phyloP scores from a whole-genome alignment of 2,797 vertebrate species.

The Phataginus tetradactyla region DNA sequence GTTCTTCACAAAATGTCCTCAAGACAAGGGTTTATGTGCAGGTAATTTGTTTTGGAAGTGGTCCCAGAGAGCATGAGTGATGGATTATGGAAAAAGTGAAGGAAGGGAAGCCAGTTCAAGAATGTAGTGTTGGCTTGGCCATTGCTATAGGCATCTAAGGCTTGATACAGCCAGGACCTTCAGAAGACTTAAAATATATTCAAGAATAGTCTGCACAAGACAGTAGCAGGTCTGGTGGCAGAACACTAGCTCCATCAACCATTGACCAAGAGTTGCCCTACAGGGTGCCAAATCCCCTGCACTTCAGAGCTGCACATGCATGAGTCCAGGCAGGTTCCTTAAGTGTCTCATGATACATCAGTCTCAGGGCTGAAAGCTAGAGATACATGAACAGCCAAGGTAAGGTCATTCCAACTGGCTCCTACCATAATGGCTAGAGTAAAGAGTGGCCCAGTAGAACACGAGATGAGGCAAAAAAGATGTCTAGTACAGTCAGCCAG shows the following conservation, averaged over 20 bases:
- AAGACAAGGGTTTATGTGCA: background rate
- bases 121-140: background rate
- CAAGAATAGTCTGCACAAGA: background rate
- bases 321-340: background rate
- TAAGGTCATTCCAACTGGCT: background rate
- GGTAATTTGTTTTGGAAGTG: constrained; percentile 25
- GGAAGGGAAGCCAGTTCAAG: constrained; percentile 14
- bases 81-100: background rate
- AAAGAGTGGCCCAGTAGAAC: background rate
- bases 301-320: background rate
- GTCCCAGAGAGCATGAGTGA: background rate
- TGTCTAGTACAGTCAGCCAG: background rate
- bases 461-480: background rate
- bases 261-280: background rate
- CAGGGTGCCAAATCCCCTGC: background rate
- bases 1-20: background rate
- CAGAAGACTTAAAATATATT: background rate
- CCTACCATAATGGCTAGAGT: background rate
- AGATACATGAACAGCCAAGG: background rate
- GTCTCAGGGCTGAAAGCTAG: background rate
- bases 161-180: background rate
- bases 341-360: background rate
- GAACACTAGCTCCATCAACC: background rate
- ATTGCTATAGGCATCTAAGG: background rate
- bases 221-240: background rate